Conservation (phyloP, 2,113 vertebrate genomes). For the Salvelinus alpinus region DNA sequence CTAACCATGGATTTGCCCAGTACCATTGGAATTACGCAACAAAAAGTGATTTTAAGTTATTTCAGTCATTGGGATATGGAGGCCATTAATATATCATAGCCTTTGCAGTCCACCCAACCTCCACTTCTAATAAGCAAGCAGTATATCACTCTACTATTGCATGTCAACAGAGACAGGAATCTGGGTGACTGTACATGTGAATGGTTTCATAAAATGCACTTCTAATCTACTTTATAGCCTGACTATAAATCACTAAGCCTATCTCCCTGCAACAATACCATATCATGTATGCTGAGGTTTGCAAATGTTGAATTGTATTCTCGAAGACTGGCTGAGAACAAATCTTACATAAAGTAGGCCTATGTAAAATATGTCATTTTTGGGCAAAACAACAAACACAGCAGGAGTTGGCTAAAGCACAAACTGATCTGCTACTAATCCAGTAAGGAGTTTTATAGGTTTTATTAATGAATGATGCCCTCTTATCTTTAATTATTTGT, state of each 20-base stretch:
- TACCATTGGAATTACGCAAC: constrained; percentile 23
- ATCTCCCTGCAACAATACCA: not conserved
- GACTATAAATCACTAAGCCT: constrained; percentile 36
- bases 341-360: not conserved
- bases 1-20: too few relatives aligned
- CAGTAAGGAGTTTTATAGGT: not conserved
- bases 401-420: too few relatives aligned
- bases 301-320: not conserved
- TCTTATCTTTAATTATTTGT: not conserved
- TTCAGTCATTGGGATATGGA: constrained; percentile 28
- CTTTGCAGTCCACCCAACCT: not conserved
- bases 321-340: not conserved
- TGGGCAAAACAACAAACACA: too few relatives aligned
- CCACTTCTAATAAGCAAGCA: constrained; percentile 37
- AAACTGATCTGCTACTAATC: too few relatives aligned
- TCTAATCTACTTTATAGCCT: constrained; percentile 43
- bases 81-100: not conserved
- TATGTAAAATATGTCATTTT: not conserved
- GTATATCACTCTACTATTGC: constrained; percentile 44
- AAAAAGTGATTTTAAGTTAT: constrained; percentile 26
- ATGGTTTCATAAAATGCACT: constrained; percentile 53
- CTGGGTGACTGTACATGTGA: constrained; percentile 37
- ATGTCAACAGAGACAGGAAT: constrained; percentile 54
- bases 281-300: not conserved
- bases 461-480: not conserved